A percentile compares a stretch with the other conserved stretches of the same genome.
Evolutionary conservation across 2,888 invertebrate species (phyloP).

Genomic region (Scaptomyza caliginosa): DNA sequence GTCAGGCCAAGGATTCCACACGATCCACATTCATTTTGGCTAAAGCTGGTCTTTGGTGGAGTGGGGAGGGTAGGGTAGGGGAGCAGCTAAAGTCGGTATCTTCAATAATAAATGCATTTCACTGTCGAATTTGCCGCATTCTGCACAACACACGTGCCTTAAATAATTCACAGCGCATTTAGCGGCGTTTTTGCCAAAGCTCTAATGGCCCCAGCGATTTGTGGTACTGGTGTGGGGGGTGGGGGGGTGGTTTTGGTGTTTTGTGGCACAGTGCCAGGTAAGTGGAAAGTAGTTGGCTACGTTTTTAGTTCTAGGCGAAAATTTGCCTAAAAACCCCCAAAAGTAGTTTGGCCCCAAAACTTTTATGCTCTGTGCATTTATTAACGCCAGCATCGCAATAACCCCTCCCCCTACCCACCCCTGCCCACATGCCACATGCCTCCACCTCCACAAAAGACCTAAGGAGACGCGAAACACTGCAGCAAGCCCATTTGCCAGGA

Average conservation of each 20-base stretch:
- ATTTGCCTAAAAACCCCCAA: constrained; percentile 77
- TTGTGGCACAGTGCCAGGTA: constrained; percentile 71
- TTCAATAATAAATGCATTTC: constrained; percentile 80
- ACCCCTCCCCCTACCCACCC: neutral
- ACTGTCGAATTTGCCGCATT: constrained; percentile 81
- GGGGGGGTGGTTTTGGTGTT: neutral
- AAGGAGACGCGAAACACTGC: constrained; percentile 34
- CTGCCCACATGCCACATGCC: neutral
- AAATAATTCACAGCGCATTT: constrained; percentile 79
- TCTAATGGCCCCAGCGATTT: constrained; percentile 74
- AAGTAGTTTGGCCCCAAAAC: constrained; percentile 75
- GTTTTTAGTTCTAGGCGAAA: constrained; percentile 72
- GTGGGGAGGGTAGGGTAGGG: neutral
- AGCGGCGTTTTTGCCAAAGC: constrained; percentile 67
- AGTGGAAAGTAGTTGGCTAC: constrained; percentile 75
- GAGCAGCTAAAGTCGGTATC: constrained; percentile 41
- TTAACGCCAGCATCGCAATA: constrained; percentile 58
- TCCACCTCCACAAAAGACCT: neutral
- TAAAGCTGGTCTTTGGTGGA: neutral
- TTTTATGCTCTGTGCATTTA: constrained; percentile 72
- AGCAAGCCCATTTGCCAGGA: constrained; percentile 38
- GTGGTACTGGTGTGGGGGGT: constrained; percentile 16
- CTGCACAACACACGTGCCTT: constrained; percentile 79
- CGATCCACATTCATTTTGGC: constrained; percentile 10
- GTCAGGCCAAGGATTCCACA: constrained; percentile 60